Percentiles rank a stretch among this genome's conserved stretches.
These are phyloP conservation scores for Lampropteryx suffumata DNA, from an alignment of 2,888 invertebrate genomes.

Conservation along the genomic window DNA sequence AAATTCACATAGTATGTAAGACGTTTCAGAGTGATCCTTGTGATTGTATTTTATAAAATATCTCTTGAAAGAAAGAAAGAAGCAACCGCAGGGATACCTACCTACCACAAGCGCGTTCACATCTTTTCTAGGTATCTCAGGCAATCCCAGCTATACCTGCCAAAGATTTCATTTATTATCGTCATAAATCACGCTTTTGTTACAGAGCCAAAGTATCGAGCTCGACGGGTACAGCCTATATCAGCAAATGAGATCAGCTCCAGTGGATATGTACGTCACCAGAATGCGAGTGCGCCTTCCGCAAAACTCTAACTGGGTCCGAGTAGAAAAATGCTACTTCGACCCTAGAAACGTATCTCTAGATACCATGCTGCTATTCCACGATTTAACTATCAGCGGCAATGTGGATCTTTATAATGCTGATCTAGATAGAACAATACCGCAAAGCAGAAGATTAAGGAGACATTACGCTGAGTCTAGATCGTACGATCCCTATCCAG, in stretches of 20 bases:
- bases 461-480: slow-evolving; percentile 69
- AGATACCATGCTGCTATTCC: slow-evolving; percentile 89
- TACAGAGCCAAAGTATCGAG: slow-evolving; percentile 79
- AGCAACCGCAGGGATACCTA: too few species aligned
- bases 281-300: slow-evolving; percentile 87
- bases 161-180: too few species aligned
- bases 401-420: slow-evolving; percentile 84
- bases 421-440: slow-evolving; percentile 62
- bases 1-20: too few species aligned
- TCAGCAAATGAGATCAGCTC: slow-evolving; percentile 84
- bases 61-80: too few species aligned
- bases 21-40: too few species aligned
- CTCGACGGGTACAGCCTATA: slow-evolving; percentile 85
- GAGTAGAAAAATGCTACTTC: slow-evolving; percentile 89
- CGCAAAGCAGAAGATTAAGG: slow-evolving; percentile 54
- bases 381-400: slow-evolving; percentile 91
- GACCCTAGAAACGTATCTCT: slow-evolving; percentile 88
- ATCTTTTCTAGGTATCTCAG: slow-evolving; percentile 8
- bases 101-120: slow-evolving; percentile 8
- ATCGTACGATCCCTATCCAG: slow-evolving; percentile 53
- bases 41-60: too few species aligned
- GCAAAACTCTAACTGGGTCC: slow-evolving; percentile 86
- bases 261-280: slow-evolving; percentile 87
- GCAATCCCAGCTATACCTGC: too few species aligned
- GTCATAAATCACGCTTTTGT: slow-evolving; percentile 23